These are phyloP conservation scores for Sphaeridia pumilis DNA, from an alignment of 2,888 invertebrate species.

Conservation along the genomic window DNA sequence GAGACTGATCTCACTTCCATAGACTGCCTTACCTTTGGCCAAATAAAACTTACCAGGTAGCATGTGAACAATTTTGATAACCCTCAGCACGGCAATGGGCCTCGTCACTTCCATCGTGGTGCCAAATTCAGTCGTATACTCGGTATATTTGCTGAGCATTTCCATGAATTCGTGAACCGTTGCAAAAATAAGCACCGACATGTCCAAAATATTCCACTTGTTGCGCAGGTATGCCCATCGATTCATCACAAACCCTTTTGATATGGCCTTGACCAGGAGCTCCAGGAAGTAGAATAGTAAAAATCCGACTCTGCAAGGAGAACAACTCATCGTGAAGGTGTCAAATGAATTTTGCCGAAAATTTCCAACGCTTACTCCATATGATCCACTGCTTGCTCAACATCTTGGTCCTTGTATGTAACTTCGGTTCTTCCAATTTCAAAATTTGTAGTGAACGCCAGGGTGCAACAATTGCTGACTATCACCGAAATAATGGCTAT, in stretches of 20 bases:
- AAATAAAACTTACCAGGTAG: constrained; percentile 95
- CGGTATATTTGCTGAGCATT: background rate
- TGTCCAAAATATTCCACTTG: constrained; percentile 95
- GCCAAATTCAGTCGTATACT: background rate
- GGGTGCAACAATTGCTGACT: constrained; percentile 92
- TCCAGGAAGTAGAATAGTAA: constrained; percentile 89
- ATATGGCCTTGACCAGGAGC: constrained; percentile 88
- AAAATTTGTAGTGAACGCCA: constrained; percentile 50
- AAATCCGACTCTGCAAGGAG: constrained; percentile 93
- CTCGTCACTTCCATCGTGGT: constrained; percentile 62
- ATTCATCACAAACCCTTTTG: constrained; percentile 87
- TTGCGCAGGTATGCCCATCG: constrained; percentile 90
- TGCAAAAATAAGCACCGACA: constrained; percentile 84
- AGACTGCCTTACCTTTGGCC: too few species aligned
- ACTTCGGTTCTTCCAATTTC: background rate
- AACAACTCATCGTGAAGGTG: too few species aligned
- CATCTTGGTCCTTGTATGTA: background rate
- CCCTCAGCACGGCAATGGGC: constrained; percentile 83
- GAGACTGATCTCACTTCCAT: too few species aligned
- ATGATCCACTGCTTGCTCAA: background rate
- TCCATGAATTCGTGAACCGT: constrained; percentile 63
- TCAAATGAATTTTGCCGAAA: too few species aligned
- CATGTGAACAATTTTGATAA: constrained; percentile 88
- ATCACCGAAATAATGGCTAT: constrained; percentile 67
- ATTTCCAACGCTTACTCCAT: background rate